These are phyloP conservation scores for Scolopax bukidnonensis DNA, from an alignment of 2,797 vertebrate genomes.

Conservation along the genomic window DNA sequence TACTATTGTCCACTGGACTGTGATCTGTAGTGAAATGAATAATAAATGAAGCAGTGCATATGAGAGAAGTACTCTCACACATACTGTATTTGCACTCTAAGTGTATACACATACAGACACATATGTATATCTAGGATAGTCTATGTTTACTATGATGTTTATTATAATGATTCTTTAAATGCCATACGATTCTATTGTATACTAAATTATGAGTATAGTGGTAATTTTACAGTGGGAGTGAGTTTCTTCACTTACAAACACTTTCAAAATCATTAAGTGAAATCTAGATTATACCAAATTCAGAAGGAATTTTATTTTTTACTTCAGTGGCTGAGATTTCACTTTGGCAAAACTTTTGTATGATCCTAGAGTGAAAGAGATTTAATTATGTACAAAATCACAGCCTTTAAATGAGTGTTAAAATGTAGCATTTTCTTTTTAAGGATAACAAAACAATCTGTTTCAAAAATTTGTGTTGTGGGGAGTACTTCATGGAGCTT, in stretches of 20 bases:
- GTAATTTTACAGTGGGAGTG: neutral
- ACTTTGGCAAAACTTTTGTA: neutral
- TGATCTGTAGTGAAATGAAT: constrained; percentile 79
- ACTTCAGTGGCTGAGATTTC: neutral
- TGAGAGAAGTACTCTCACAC: constrained; percentile 27
- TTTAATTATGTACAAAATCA: neutral
- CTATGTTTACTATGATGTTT: constrained; percentile 44
- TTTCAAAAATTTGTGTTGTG: neutral
- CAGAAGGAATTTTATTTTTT: neutral
- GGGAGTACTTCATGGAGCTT: neutral
- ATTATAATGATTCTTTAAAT: constrained; percentile 25
- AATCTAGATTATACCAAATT: neutral
- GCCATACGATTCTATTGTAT: neutral
- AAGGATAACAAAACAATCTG: neutral
- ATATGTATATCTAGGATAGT: neutral
- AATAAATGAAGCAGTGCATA: constrained; percentile 76
- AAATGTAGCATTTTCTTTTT: neutral
- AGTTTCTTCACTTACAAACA: neutral
- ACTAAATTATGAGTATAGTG: neutral
- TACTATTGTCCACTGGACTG: constrained; percentile 80
- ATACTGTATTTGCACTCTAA: neutral
- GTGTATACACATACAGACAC: neutral
- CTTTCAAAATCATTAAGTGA: neutral
- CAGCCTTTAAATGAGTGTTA: neutral
- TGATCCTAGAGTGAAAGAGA: neutral